Evolutionary conservation across 2,888 invertebrate genomes (phyloP).

Genomic region (Papilio gigon): DNA sequence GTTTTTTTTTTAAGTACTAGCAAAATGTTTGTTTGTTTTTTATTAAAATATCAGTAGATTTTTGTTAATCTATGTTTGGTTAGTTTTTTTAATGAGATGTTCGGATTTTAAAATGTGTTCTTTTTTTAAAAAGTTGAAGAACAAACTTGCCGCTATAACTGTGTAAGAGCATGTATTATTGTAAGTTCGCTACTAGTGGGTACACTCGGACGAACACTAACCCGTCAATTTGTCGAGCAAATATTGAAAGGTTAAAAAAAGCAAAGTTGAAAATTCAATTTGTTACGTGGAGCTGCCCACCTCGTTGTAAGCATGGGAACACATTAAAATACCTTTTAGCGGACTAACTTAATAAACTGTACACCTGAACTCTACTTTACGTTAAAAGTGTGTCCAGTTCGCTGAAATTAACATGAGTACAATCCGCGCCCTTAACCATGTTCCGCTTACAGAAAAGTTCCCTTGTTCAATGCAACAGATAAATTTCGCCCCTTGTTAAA

Average conservation of each 20-base stretch:
- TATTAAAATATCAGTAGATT: too few relatives aligned
- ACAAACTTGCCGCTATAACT: too few relatives aligned
- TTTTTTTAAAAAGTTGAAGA: too few relatives aligned
- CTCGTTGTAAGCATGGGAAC: slow-evolving; percentile 22
- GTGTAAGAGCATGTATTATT: background rate
- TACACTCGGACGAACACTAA: slow-evolving; percentile 17
- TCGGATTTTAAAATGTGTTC: too few relatives aligned
- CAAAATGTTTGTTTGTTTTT: too few relatives aligned
- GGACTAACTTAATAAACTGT: slow-evolving; percentile 23
- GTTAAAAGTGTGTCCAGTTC: slow-evolving; percentile 14
- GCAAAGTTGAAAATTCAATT: slow-evolving; percentile 25
- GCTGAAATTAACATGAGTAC: background rate
- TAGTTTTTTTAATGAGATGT: too few relatives aligned
- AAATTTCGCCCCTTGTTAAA: too few relatives aligned
- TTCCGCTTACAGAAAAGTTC: too few relatives aligned
- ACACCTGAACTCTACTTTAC: slow-evolving; percentile 17
- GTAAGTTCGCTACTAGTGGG: background rate
- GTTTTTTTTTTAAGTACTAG: too few relatives aligned
- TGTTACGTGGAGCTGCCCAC: slow-evolving; percentile 1
- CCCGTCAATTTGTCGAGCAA: slow-evolving; percentile 5
- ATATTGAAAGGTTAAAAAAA: slow-evolving; percentile 21
- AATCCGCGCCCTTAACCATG: too few relatives aligned
- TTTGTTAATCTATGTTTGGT: too few relatives aligned
- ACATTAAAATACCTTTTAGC: slow-evolving; percentile 29
- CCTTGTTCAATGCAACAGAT: too few relatives aligned